Percentiles rank a stretch among this genome's conserved stretches.
phyloP scores from a whole-genome alignment of 2,113 vertebrate genomes.

The Vidua chalybeata region DNA sequence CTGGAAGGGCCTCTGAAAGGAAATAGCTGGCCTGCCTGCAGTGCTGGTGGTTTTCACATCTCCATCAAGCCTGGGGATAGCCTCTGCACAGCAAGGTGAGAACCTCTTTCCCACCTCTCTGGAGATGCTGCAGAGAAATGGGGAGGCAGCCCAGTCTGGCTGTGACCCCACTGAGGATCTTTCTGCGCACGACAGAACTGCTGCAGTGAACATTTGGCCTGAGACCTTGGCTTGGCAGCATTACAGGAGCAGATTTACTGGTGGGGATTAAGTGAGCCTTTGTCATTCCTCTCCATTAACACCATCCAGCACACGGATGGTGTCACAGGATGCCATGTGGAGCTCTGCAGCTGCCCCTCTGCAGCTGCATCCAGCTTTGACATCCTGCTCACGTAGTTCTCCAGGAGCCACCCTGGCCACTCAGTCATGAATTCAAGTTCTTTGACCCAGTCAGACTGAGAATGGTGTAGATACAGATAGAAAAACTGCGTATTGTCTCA shows the following conservation, averaged over 20 bases:
- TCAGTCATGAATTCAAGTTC: background rate
- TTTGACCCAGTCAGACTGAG: background rate
- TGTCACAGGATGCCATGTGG: background rate
- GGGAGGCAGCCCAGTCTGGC: background rate
- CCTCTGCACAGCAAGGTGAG: background rate
- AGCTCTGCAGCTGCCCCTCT: background rate
- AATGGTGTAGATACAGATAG: background rate
- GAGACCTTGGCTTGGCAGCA: background rate
- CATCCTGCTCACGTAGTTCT: background rate
- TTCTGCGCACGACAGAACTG: background rate
- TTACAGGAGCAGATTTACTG: background rate
- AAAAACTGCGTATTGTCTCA: background rate
- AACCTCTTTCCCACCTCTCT: background rate
- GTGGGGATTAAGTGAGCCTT: background rate
- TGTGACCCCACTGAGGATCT: background rate
- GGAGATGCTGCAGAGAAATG: background rate
- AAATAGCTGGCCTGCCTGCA: background rate
- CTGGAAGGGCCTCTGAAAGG: background rate
- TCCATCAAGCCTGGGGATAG: background rate
- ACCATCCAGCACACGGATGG: background rate
- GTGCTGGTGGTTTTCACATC: background rate
- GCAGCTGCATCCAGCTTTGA: background rate
- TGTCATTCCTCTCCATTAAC: constrained; percentile 33
- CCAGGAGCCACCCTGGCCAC: background rate
- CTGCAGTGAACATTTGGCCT: background rate